Evolutionary conservation across 2,888 invertebrate species (phyloP), one percentile per base, ranked within the genome.

Genomic region (Actias luna): DNA sequence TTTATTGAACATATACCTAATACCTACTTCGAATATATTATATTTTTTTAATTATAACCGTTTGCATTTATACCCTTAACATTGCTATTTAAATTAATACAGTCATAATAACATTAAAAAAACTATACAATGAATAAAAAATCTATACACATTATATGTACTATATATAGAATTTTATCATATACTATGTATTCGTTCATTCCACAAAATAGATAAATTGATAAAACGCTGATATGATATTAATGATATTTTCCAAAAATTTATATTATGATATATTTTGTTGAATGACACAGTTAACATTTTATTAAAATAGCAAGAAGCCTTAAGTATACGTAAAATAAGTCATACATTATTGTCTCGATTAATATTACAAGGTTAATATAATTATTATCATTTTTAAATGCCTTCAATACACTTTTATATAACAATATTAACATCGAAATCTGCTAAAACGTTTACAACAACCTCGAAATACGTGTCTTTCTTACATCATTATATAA

Each of bases 381-480:
- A 76, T 67, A 72, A 66, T 63, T 64, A 73, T 71, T 67, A 72
- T 50, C 25, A 33, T 33, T 33, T 7, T 33, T 8, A 50, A 50
- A 25, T 25, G 46, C 10, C 25, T 12, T 22, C 68, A 72, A 79
- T 69, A 68, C 71, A 76, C 70, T 72, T 77, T 75, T 77, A 75
- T 70, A 78, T 77, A 84, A 82, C 80, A 87, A 82, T 82, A 72
- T 82, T 81, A 87, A 87, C 83, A 84, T 79, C 78, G 73, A 78
- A 79, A 76, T 76, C 70, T 74, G 77, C 78, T 76, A 80, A 83
- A 83, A 77, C 77, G 75, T 79, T 82, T 83, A 85, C 82, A 89
- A 91, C 86, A 88, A 89, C 82, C 81, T 83, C 83, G 79, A 82
- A 83, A 87, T 84, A 86, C 81, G 79, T 84, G 67, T 83, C 77